phyloP scores from a whole-genome alignment of 2,797 vertebrate species.

The Neosilurus hyrtlii region DNA sequence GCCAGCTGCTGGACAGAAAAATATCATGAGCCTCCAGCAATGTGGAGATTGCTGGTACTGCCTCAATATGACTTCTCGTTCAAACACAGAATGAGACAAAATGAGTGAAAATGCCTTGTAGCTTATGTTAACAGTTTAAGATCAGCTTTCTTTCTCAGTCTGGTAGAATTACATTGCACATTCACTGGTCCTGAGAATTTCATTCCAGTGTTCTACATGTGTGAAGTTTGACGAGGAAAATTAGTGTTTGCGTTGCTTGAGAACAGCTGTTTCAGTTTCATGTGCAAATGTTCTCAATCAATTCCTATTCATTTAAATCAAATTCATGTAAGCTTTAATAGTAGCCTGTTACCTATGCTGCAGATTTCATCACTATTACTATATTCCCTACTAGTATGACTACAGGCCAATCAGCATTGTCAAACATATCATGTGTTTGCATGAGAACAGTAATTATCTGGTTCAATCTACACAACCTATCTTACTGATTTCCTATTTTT shows the following conservation, averaged over 20 bases:
- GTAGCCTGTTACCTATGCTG: slow-evolving; percentile 11
- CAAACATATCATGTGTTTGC: slow-evolving; percentile 8
- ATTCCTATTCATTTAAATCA: slow-evolving; percentile 19
- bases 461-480: neutral
- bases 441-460: slow-evolving; percentile 14
- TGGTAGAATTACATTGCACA: slow-evolving; percentile 7
- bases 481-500: neutral
- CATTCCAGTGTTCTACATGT: slow-evolving; percentile 14
- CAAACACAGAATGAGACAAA: neutral
- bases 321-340: neutral
- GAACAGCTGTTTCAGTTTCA: slow-evolving; percentile 14
- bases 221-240: neutral
- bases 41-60: slow-evolving; percentile 2
- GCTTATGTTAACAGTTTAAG: slow-evolving; percentile 18
- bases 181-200: slow-evolving; percentile 13
- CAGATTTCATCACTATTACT: neutral
- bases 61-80: slow-evolving; percentile 6
- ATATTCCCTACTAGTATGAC: neutral
- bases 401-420: neutral
- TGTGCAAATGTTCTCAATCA: slow-evolving; percentile 15
- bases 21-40: slow-evolving; percentile 15
- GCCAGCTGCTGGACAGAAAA: slow-evolving; percentile 15
- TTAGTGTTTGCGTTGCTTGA: slow-evolving; percentile 6
- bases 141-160: neutral
- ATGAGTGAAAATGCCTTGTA: slow-evolving; percentile 10